These are phyloP conservation scores for Clostera curtula DNA, from an alignment of 2,888 invertebrate species.

Conservation along the genomic window DNA sequence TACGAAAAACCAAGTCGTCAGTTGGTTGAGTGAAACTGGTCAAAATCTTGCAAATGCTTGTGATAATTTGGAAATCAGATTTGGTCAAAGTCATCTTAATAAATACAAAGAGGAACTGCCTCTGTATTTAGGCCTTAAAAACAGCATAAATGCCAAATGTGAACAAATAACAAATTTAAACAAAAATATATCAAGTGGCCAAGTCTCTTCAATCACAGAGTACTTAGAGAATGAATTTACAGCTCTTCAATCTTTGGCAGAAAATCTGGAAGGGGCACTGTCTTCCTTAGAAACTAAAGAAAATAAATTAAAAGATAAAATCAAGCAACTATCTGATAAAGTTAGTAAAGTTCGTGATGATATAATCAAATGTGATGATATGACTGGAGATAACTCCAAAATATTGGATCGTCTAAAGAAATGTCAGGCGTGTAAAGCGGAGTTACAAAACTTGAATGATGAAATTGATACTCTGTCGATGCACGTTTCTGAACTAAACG, in stretches of 20 bases:
- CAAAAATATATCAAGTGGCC: slow-evolving; percentile 80
- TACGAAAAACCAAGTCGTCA: slow-evolving; percentile 85
- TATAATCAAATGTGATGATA: slow-evolving; percentile 91
- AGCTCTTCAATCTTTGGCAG: slow-evolving; percentile 81
- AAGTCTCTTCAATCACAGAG: slow-evolving; percentile 78
- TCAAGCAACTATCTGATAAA: slow-evolving; percentile 81
- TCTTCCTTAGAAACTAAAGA: slow-evolving; percentile 84
- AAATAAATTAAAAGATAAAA: slow-evolving; percentile 79
- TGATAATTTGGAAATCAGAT: slow-evolving; percentile 87
- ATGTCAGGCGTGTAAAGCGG: slow-evolving; percentile 81
- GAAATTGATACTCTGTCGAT: slow-evolving; percentile 81
- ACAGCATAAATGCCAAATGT: slow-evolving; percentile 86
- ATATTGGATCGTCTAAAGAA: slow-evolving; percentile 85
- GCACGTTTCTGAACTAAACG: slow-evolving; percentile 81
- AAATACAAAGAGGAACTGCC: slow-evolving; percentile 92
- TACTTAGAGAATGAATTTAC: slow-evolving; percentile 85
- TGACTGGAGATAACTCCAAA: slow-evolving; percentile 90
- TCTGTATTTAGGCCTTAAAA: slow-evolving; percentile 82
- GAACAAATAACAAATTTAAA: slow-evolving; percentile 86
- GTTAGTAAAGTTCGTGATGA: slow-evolving; percentile 85
- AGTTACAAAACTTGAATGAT: slow-evolving; percentile 80
- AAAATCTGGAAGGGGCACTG: slow-evolving; percentile 82
- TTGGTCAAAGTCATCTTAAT: slow-evolving; percentile 83
- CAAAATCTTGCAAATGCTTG: slow-evolving; percentile 84
- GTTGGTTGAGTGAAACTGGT: slow-evolving; percentile 90